A percentile compares a stretch with the other conserved stretches of the same genome.
Evolutionary conservation across 2,113 vertebrate genomes (phyloP).

Genomic region (Sapajus apella): DNA sequence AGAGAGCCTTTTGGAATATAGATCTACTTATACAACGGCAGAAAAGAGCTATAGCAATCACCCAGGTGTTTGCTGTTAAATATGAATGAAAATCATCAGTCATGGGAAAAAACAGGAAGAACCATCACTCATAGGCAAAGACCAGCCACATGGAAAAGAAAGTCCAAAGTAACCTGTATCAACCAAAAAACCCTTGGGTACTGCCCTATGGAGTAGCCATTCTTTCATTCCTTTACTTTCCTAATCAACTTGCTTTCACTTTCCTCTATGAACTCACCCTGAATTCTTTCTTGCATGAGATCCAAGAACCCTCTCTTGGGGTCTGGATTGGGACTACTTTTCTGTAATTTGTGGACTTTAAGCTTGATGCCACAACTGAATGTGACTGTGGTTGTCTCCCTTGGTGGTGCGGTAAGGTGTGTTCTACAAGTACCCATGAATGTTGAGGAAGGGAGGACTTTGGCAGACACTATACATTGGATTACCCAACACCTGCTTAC

Average conservation of each 20-base stretch:
- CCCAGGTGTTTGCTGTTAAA: neutral
- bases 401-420: neutral
- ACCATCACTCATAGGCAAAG: neutral
- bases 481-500: neutral
- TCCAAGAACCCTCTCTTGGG: too few species aligned
- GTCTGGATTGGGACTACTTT: too few species aligned
- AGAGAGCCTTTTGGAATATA: neutral
- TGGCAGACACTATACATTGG: neutral
- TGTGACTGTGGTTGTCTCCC: neutral
- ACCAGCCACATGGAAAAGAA: neutral
- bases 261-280: too few species aligned
- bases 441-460: neutral
- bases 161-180: neutral
- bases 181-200: neutral
- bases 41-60: neutral
- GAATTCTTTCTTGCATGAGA: too few species aligned
- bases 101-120: neutral
- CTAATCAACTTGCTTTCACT: too few species aligned
- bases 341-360: neutral
- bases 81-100: neutral
- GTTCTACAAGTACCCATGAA: neutral
- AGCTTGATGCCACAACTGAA: neutral
- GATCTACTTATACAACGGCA: neutral
- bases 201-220: too few species aligned
- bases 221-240: too few species aligned